Percentiles rank a stretch among this genome's conserved stretches.
These are phyloP conservation scores for Alces alces DNA, from an alignment of 2,113 vertebrate species.

Conservation along the genomic window DNA sequence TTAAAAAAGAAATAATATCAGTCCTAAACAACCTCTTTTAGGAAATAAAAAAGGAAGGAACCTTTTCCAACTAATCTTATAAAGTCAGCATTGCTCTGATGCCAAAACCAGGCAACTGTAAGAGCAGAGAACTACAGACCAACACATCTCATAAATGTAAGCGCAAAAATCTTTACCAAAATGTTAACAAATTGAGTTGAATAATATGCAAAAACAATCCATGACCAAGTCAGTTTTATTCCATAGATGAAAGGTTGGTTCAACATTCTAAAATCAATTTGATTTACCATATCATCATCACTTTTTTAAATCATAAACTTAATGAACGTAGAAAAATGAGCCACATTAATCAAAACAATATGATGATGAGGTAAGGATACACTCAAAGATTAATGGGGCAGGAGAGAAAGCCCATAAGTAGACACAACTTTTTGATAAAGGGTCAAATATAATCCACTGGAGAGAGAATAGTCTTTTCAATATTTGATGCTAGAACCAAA, in stretches of 20 bases:
- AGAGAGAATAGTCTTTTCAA: background rate
- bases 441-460: background rate
- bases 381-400: background rate
- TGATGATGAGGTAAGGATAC: background rate
- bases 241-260: background rate
- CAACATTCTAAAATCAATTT: background rate
- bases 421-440: background rate
- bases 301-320: background rate
- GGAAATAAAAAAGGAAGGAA: conserved; percentile 3
- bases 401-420: background rate
- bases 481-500: background rate
- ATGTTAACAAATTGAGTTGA: background rate
- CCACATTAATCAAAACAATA: background rate
- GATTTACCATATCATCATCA: background rate
- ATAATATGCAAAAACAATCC: background rate
- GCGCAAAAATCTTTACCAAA: background rate
- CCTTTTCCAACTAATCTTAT: background rate
- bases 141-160: background rate
- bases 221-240: background rate
- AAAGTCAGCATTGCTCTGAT: background rate
- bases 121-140: background rate
- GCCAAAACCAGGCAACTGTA: background rate
- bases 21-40: background rate
- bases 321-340: background rate
- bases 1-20: conserved; percentile 13